phyloP scores from a whole-genome alignment of 2,113 vertebrate genomes.

The Isurus oxyrinchus region DNA sequence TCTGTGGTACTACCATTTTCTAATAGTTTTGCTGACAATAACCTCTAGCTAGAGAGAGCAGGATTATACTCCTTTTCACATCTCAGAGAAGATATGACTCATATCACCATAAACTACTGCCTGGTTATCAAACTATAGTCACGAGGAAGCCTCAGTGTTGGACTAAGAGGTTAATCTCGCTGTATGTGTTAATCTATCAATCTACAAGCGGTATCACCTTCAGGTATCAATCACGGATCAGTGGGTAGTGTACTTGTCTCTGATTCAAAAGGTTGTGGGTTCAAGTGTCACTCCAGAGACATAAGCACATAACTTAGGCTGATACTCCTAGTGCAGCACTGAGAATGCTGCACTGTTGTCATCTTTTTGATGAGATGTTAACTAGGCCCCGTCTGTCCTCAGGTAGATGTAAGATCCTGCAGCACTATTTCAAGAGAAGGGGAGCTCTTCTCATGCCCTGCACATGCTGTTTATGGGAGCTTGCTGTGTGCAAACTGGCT shows the following conservation, averaged over 20 bases:
- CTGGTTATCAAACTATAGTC: background rate
- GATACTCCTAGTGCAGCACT: background rate
- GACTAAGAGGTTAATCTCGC: background rate
- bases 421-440: background rate
- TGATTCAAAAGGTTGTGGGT: background rate
- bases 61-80: background rate
- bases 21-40: background rate
- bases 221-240: background rate
- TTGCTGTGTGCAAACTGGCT: background rate
- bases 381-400: background rate
- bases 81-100: background rate
- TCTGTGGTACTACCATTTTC: background rate
- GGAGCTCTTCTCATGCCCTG: background rate
- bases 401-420: background rate
- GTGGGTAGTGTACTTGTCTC: background rate
- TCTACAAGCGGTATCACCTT: background rate
- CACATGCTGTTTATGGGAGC: background rate
- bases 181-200: background rate
- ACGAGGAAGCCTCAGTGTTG: background rate
- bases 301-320: background rate
- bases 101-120: background rate
- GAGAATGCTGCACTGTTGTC: background rate
- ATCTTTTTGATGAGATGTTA: background rate
- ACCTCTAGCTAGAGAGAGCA: background rate
- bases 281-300: background rate